phyloP scores from a whole-genome alignment of 2,113 vertebrate genomes.

The Corydoras sp. region DNA sequence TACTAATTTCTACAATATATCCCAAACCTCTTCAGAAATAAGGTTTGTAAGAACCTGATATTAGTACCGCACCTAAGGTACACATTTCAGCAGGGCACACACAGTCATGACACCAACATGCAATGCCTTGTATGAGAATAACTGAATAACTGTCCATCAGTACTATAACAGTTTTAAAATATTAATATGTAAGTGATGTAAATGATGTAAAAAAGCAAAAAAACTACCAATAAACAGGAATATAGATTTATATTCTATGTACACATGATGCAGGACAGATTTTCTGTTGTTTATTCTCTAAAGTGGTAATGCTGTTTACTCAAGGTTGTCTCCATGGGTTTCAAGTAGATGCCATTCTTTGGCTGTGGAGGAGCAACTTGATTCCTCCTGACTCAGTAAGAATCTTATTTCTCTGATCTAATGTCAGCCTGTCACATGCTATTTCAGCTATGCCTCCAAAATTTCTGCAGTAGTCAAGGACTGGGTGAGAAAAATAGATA shows the following conservation, averaged over 20 bases:
- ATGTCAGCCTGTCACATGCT: constrained; percentile 47
- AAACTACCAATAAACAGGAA: neutral
- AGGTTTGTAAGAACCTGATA: too few species aligned
- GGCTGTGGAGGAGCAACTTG: constrained; percentile 59
- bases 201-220: constrained; percentile 1
- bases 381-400: constrained; percentile 47
- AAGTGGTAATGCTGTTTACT: neutral
- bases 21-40: too few species aligned
- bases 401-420: constrained; percentile 39
- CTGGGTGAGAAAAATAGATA: neutral
- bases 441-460: constrained; percentile 12
- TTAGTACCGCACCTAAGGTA: too few species aligned
- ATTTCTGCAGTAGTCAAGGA: neutral
- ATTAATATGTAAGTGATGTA: too few species aligned
- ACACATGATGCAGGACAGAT: neutral
- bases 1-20: too few species aligned
- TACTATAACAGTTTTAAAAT: too few species aligned
- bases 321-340: neutral
- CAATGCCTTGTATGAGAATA: too few species aligned
- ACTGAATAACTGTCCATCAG: too few species aligned
- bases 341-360: constrained; percentile 56
- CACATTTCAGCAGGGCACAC: too few species aligned
- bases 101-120: too few species aligned
- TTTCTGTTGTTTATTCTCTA: neutral
- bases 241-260: neutral